A percentile compares a stretch with the other conserved stretches of the same genome.
Conservation (phyloP, 2,888 invertebrate species). For the Conus canariensis region DNA sequence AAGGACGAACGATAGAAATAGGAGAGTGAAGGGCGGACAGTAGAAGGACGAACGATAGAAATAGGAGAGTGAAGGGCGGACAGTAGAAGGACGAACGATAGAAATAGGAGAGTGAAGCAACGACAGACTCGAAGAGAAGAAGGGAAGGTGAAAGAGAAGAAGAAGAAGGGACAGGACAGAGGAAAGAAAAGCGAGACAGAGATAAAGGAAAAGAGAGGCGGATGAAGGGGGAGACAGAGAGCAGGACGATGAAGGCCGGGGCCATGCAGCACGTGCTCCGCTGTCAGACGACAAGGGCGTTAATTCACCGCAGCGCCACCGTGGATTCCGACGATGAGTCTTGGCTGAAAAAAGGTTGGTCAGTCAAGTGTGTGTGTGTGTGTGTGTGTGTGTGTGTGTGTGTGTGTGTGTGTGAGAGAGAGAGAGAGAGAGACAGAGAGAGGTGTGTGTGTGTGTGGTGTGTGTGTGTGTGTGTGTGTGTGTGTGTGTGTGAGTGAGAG, state of each 20-base stretch:
- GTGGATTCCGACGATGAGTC: constrained; percentile 33
- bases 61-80: neutral
- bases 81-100: neutral
- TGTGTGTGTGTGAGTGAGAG: neutral
- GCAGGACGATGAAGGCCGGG: neutral
- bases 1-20: neutral
- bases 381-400: neutral
- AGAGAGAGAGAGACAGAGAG: too few relatives aligned
- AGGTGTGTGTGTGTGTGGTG: too few relatives aligned
- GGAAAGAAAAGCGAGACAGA: neutral
- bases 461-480: neutral
- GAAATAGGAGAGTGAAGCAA: neutral
- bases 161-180: neutral
- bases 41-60: neutral
- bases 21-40: neutral
- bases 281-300: constrained; percentile 38
- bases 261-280: constrained; percentile 11
- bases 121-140: neutral
- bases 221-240: neutral
- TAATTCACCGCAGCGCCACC: constrained; percentile 29
- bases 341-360: constrained; percentile 17
- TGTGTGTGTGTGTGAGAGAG: neutral
- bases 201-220: neutral
- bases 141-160: neutral
- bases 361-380: too few relatives aligned